Conservation (phyloP, 2,888 invertebrate genomes). For the Lasioglossum pauxillum region DNA sequence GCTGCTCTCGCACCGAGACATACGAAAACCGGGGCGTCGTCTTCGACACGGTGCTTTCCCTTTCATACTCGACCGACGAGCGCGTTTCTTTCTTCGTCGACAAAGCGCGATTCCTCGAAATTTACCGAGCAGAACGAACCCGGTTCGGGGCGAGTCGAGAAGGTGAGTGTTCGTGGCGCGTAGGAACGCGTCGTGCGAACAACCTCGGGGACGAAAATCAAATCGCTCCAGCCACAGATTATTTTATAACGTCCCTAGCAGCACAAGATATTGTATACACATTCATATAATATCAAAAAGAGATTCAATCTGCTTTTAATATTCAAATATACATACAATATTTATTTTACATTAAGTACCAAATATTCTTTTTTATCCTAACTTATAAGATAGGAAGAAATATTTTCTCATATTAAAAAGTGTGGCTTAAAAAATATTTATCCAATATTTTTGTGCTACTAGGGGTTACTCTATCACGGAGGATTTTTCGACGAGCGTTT, state of each 20-base stretch:
- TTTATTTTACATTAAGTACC: too few relatives aligned
- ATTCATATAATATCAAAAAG: too few relatives aligned
- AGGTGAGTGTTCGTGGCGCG: not conserved
- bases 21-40: not conserved
- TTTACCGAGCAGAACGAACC: slow-evolving; percentile 66
- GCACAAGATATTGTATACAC: too few relatives aligned
- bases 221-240: not conserved
- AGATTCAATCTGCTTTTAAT: too few relatives aligned
- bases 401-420: too few relatives aligned
- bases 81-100: slow-evolving; percentile 23
- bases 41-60: slow-evolving; percentile 37
- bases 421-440: too few relatives aligned
- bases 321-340: too few relatives aligned
- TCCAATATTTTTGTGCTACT: too few relatives aligned
- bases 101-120: slow-evolving; percentile 63
- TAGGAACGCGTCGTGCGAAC: not conserved
- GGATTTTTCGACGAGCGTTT: not conserved
- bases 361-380: too few relatives aligned
- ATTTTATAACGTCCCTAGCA: not conserved
- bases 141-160: not conserved
- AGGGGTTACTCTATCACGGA: not conserved
- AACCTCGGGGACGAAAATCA: slow-evolving; percentile 44
- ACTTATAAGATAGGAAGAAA: too few relatives aligned
- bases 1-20: not conserved
- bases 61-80: slow-evolving; percentile 25